phyloP scores from a whole-genome alignment of 2,113 vertebrate genomes.

The Prinia subflava region DNA sequence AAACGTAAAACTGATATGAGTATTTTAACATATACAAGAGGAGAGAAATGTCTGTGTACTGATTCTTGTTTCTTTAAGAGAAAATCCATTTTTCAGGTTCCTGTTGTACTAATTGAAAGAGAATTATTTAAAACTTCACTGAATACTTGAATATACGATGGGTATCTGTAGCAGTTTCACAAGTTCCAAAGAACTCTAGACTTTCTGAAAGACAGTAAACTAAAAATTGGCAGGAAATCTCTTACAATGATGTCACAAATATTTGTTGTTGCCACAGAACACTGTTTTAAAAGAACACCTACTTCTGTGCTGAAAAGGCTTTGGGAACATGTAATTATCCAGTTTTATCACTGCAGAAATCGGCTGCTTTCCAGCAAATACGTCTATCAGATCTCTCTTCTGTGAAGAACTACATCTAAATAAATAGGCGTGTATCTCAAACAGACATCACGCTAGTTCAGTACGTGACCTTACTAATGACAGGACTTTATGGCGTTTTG shows the following conservation, averaged over 20 bases:
- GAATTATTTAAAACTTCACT: constrained; percentile 77
- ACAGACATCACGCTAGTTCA: not conserved
- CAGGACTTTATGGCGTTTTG: not conserved
- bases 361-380: constrained; percentile 41
- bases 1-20: constrained; percentile 36
- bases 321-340: constrained; percentile 35
- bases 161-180: constrained; percentile 56
- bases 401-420: not conserved
- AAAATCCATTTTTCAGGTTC: constrained; percentile 69
- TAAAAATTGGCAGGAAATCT: constrained; percentile 60
- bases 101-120: constrained; percentile 73
- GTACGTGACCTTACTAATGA: not conserved
- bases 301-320: constrained; percentile 27
- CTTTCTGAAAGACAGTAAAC: constrained; percentile 64
- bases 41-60: constrained; percentile 36
- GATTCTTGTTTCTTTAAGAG: constrained; percentile 67
- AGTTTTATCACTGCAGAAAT: constrained; percentile 49
- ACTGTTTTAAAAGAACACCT: constrained; percentile 59
- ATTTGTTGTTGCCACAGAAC: constrained; percentile 47
- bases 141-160: constrained; percentile 70
- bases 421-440: not conserved
- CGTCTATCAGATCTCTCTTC: not conserved
- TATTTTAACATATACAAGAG: constrained; percentile 56
- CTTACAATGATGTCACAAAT: constrained; percentile 48
- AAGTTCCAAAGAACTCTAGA: constrained; percentile 57